Percentiles rank a stretch among this genome's conserved stretches.
Conservation (phyloP, 1,140 invertebrate genomes). For the Diabrotica virgifera region DNA sequence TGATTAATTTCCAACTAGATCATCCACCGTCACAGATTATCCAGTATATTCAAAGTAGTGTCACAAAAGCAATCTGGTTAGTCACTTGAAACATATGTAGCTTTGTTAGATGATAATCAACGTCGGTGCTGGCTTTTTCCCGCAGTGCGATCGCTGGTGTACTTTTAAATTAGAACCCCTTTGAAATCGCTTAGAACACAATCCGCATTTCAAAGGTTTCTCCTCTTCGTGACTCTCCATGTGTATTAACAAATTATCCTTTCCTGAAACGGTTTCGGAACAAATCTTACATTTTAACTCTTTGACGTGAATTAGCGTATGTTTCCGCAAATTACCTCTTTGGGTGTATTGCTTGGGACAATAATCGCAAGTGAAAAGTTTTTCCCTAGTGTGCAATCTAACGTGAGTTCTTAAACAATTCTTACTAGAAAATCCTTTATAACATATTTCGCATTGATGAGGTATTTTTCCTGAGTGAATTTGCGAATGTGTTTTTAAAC, state of each 20-base stretch:
- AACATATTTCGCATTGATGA: constrained; percentile 27
- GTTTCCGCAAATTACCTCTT: background rate
- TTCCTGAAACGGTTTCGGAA: background rate
- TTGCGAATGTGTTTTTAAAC: no score
- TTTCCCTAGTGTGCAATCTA: constrained; percentile 56
- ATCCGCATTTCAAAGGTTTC: background rate
- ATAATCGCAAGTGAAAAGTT: constrained; percentile 62
- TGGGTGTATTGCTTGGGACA: constrained; percentile 48
- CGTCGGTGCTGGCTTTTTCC: no score
- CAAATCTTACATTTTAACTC: background rate
- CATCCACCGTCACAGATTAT: no score
- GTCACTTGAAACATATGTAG: no score
- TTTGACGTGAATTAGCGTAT: constrained; percentile 7
- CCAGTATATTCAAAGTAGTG: no score
- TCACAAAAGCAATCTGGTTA: no score
- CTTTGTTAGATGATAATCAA: no score
- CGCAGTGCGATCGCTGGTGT: no score
- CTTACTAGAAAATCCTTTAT: constrained; percentile 20
- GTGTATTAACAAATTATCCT: background rate
- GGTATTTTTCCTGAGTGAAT: background rate
- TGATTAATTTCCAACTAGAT: no score
- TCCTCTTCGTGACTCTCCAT: background rate
- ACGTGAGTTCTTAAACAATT: constrained; percentile 29
- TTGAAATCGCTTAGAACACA: background rate
- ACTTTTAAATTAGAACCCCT: no score